Base-by-base conservation (phyloP, 2,797 vertebrate species). In the Prunella strophiata region DNA sequence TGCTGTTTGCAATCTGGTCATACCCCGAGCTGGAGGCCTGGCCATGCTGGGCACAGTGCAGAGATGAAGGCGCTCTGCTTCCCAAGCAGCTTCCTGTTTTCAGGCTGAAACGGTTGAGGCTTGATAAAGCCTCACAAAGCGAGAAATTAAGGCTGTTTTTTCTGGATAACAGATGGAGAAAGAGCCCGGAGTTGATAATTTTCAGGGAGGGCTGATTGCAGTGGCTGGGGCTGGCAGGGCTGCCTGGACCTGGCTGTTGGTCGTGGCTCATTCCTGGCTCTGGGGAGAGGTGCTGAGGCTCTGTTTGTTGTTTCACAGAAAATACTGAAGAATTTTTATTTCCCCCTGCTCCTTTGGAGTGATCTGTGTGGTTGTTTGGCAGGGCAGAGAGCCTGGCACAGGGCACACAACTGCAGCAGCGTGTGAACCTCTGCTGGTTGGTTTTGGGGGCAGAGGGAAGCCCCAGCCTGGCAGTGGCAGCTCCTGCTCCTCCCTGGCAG, bases 71-170 rank as follows among this genome's bases (percentile, higher is more conserved):
- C 55, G 16, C 19, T 32, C 59, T 26, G 42, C n/a, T 75, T 73
- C 78, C 84, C 58, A 42, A 23, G 89, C 71, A 92, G 81, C 84
- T 88, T 54, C 81, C 82, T 84, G 72, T 62, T 77, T 73, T 65
- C 79, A 47, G 88, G 67, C 93, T 94, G 11, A 65, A 95, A 83
- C 78, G 91, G 81, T 84, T 50, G 92, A 95, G 65, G 80, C 34
- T 7, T n/a, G 83, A 52, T 80, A 70, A 78, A 83, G 48, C 91
- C 51, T 71, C 75, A 71, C 75, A 83, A 88, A 81, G 75, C 83
- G 16, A 68, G 88, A 74, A 76, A 91, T 55, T 40, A 62, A 36
- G 67, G 93, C 88, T 81, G 5, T 77, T 86, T 92, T 61, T 89
- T 48, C 63, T 79, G 81, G 59, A 23, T 93, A 83, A 91, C 79